Evolutionary conservation across 2,888 invertebrate species (phyloP), one percentile per base, ranked within the genome.

Genomic region (Parelbella ahira): DNA sequence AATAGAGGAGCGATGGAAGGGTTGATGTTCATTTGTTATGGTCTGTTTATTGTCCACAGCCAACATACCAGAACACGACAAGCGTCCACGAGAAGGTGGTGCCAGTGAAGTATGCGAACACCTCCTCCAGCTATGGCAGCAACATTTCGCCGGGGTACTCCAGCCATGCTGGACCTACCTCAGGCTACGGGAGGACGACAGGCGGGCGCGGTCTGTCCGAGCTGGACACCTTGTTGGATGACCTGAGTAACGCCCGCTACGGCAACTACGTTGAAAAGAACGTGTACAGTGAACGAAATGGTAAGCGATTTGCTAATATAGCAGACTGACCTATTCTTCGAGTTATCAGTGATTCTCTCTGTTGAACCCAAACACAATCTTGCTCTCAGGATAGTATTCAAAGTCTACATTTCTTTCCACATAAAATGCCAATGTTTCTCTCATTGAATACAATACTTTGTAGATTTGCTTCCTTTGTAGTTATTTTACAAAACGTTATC

Each of bases 211-310:
- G 93, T 77, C 89, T 97, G 28, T 94, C 95, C 0, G 98, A 98
- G 76, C 78, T 98, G 68, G 98, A 98, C 76, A 95, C 94, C 7
- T 89, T 98, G 37, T 89, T 98, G 42, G 94, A 97, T 68, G 98
- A 98, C 74, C 89, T 98, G 56, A 97, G 97, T 87, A 94, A 93
- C 69, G 93, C 94, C 0, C 89, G 87, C 43, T 84, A 87, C 37
- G 83, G 81, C 1, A 78, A 78, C 51, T 89, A 83, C 45, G 70
- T 61, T 1, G 81, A 84, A 37, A 83, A 79, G 49, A 58, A 57
- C 12, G 48, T 66, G 1, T 75, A 65, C 34, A 66, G 58, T 39
- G 86, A 86, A 19, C 69, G 70, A 47, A 74, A 57, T 50, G 80
- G 86, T 86, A 23, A 75, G 79, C n/a, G n/a, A n/a, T n/a, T n/a